Evolutionary conservation across 2,113 vertebrate genomes (phyloP), one percentile per base, ranked within the genome.

Genomic region (Panthera tigris): DNA sequence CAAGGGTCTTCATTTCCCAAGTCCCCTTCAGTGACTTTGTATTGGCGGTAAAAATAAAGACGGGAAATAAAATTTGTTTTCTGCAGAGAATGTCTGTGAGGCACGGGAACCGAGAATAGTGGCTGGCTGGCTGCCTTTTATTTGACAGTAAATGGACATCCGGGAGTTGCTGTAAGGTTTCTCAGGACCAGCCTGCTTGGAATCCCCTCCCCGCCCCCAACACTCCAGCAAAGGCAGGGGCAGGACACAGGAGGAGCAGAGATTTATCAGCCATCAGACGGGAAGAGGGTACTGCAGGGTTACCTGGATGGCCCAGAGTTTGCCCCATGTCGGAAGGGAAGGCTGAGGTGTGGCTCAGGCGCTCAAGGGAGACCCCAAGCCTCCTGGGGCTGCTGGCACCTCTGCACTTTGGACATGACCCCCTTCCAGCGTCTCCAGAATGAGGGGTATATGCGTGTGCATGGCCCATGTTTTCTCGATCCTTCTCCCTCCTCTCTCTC

Each of bases 1-100:
- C 25, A 79, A 65, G 31, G 21, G 21, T 36, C 19, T 25, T 76
- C 33, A 25, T n/a, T 71, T 93, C 45, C 39, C n/a, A 5, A 80
- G 27, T 81, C 36, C 79, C 76, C 39, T 87, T 52, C 65, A 13
- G n/a, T 50, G 90, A 45, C 45, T 71, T 94, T 84, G 41, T 19
- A 41, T 7, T 81, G 55, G 19, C 83, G 50, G 63, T 71, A 55
- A 94, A 90, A 86, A 52, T 71, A 74, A 55, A 48, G 36, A 41
- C 65, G 73, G 73, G 55, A 94, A 84, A 83, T 93, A 52, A 91
- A 95, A 55, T 33, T 41, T 69, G 21, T 82, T 84, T 83, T 88
- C 85, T 83, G 79, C 76, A 45, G 41, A 89, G 68, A 57, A 90
- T 33, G 23, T 6, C 63, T 68, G 29, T 21, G 94, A 94, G 76